Base-by-base conservation (phyloP, 2,888 invertebrate genomes). In the Petrophora chlorosata region DNA sequence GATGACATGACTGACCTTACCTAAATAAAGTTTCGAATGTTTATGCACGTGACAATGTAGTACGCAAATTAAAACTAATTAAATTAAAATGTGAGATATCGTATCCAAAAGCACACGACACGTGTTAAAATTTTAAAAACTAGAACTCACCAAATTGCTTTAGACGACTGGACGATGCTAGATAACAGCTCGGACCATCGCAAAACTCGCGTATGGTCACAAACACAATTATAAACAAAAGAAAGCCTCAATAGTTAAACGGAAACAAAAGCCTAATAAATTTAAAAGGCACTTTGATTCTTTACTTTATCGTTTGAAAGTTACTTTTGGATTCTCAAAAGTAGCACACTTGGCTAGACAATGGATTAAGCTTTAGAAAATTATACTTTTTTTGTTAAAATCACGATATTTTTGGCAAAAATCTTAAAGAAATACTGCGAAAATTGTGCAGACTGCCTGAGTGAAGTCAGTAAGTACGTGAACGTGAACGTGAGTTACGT, bases 171-270 rank as follows among this genome's bases (percentile, higher is more conserved):
- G 82, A 74, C 82, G 70, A 85, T 89, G 90, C 90, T 90, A 90
- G 87, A 90, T 87, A 90, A 90, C 89, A 78, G 84, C 82, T 76
- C 86, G 85, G 78, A 82, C 79, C 90, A 89, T 90, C 60, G 83
- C 88, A 85, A 74, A 67, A 73, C 64, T 65, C 70, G 75, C 66
- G 69, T 65, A 72, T 73, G 74, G 60, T 65, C 73, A 82, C 78
- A 74, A 77, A 76, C 77, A 79, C 80, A 69, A 56, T 70, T 32
- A 23, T 69, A 68, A 73, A 73, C 69, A 70, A 75, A 60, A 66
- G 65, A 63, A 70, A 65, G 62, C 59, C 14, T 53, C 53, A 52
- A 63, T 61, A 50, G 53, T 34, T 56, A 53, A 61, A 62, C 65
- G 68, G 64, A 67, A 73, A 73, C 73, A 73, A 70, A 70, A 61